phyloP scores from a whole-genome alignment of 2,888 invertebrate genomes.

The Lasioglossum pauxillum region DNA sequence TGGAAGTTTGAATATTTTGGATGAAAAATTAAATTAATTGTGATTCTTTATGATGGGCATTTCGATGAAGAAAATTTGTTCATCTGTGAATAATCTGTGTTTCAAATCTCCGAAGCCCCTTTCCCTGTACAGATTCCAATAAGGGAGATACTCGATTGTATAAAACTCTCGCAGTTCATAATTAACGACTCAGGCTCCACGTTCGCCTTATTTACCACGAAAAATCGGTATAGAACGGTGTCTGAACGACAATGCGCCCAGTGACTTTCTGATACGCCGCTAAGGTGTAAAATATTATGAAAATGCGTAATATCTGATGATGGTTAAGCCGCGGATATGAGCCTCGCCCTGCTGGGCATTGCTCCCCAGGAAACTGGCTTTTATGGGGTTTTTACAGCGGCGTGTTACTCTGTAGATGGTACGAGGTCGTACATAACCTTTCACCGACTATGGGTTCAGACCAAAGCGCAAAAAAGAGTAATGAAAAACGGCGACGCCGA shows the following conservation, averaged over 20 bases:
- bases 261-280: conserved; percentile 56
- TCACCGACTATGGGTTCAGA: conserved; percentile 31
- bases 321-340: conserved; percentile 74
- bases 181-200: not conserved
- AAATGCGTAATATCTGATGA: conserved; percentile 78
- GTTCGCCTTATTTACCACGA: conserved; percentile 15
- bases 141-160: not conserved
- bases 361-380: conserved; percentile 67
- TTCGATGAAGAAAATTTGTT: not conserved
- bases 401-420: conserved; percentile 54
- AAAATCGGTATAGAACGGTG: conserved; percentile 50
- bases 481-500: conserved; percentile 61
- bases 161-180: not conserved
- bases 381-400: conserved; percentile 76
- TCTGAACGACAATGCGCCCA: conserved; percentile 58
- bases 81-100: not conserved
- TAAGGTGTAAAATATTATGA: conserved; percentile 78
- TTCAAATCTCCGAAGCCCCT: not conserved
- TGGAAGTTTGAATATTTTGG: not conserved
- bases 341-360: conserved; percentile 46
- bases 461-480: conserved; percentile 59
- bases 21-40: not conserved
- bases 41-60: not conserved
- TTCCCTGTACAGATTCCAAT: not conserved
- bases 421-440: conserved; percentile 60